Conservation (phyloP, 2,113 vertebrate genomes). For the Corythaixoides concolor region DNA sequence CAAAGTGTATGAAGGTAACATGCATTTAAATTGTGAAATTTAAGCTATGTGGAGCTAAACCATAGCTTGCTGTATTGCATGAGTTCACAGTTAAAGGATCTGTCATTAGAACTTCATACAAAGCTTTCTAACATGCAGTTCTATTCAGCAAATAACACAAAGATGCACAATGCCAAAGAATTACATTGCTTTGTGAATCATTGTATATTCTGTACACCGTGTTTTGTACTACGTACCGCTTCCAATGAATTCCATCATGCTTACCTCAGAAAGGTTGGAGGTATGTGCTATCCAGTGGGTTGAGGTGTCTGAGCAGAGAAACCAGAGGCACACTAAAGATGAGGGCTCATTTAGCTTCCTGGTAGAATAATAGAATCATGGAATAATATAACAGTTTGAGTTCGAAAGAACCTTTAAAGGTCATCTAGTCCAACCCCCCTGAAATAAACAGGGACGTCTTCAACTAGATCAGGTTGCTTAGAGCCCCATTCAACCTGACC, state of each 20-base stretch:
- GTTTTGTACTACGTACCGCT: neutral
- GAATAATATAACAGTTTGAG: too few species aligned
- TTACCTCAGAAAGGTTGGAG: neutral
- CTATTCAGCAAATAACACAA: neutral
- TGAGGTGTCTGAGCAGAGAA: neutral
- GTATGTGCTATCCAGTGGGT: neutral
- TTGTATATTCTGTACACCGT: rapidly evolving
- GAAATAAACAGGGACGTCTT: too few species aligned
- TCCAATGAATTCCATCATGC: neutral
- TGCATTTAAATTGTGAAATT: neutral
- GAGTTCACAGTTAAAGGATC: neutral
- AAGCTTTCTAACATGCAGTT: neutral
- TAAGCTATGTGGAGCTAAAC: neutral
- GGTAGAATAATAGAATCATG: too few species aligned
- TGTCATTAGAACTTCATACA: neutral
- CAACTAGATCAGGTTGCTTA: too few species aligned
- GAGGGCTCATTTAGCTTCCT: neutral
- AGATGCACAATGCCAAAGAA: neutral
- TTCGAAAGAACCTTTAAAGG: too few species aligned
- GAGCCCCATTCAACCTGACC: neutral
- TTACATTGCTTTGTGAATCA: neutral
- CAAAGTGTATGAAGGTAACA: neutral
- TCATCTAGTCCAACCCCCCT: too few species aligned
- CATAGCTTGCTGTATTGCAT: neutral
- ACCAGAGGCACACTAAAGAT: rapidly evolving